Evolutionary conservation across 2,797 vertebrate species (phyloP).

Genomic region (Cyclura pinguis): DNA sequence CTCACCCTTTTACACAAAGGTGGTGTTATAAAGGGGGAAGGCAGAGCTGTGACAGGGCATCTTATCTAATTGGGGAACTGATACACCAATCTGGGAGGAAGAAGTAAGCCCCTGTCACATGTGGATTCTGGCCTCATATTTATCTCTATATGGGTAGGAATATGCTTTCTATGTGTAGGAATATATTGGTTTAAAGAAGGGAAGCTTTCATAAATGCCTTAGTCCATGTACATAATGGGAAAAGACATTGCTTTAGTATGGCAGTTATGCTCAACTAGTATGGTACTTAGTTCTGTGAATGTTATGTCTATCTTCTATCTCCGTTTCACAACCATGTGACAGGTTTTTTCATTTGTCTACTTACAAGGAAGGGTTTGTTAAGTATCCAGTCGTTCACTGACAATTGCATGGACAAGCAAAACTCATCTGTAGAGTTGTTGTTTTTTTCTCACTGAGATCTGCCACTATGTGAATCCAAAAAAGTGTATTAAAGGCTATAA

Average conservation of each 20-base stretch:
- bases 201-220: neutral
- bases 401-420: neutral
- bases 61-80: no score
- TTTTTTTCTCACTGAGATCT: neutral
- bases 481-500: neutral
- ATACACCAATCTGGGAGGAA: no score
- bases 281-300: neutral
- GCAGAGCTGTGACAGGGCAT: no score
- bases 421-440: slow-evolving; percentile 12
- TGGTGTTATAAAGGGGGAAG: no score
- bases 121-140: neutral
- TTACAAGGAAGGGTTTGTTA: slow-evolving; percentile 26
- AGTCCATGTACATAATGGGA: no score
- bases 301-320: neutral
- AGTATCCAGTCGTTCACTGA: slow-evolving; percentile 19
- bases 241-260: neutral
- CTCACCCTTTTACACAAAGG: no score
- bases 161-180: neutral
- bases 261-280: neutral
- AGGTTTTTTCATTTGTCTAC: neutral
- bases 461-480: slow-evolving; percentile 32
- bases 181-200: neutral
- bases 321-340: neutral
- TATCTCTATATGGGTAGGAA: neutral
- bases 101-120: no score